Conservation (phyloP, 53 echinoderm and acorn worm species). For the Echinometra lucunter region DNA sequence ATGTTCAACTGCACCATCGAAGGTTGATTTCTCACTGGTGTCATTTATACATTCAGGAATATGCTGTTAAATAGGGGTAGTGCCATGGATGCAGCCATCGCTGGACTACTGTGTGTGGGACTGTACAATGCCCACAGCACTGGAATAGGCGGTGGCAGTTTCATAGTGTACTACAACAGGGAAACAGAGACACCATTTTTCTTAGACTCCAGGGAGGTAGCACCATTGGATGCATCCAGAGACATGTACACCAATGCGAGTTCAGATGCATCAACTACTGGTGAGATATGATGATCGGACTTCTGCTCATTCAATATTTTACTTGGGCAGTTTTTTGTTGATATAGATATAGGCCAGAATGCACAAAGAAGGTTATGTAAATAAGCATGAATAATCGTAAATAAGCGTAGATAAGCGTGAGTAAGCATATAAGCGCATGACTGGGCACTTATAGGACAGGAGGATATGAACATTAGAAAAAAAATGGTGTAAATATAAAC, state of each 20-base stretch:
- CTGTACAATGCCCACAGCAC: slow-evolving; percentile 81
- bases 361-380: no score
- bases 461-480: no score
- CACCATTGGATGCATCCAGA: slow-evolving; percentile 74
- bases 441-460: no score
- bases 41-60: not conserved
- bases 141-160: slow-evolving; percentile 89
- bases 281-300: not conserved
- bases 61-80: slow-evolving; percentile 64
- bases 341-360: no score
- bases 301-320: no score
- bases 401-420: no score
- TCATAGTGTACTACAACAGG: slow-evolving; percentile 76
- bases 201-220: slow-evolving; percentile 79
- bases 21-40: not conserved
- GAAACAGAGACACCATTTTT: slow-evolving; percentile 46
- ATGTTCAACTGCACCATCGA: not conserved
- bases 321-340: no score
- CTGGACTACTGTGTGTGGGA: slow-evolving; percentile 84
- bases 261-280: slow-evolving; percentile 36
- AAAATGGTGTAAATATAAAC: no score
- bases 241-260: slow-evolving; percentile 77
- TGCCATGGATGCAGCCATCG: slow-evolving; percentile 87
- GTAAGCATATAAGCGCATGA: no score
- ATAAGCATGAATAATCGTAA: no score